These are phyloP conservation scores for Cygnus atratus DNA, from an alignment of 2,113 vertebrate genomes.

Conservation along the genomic window DNA sequence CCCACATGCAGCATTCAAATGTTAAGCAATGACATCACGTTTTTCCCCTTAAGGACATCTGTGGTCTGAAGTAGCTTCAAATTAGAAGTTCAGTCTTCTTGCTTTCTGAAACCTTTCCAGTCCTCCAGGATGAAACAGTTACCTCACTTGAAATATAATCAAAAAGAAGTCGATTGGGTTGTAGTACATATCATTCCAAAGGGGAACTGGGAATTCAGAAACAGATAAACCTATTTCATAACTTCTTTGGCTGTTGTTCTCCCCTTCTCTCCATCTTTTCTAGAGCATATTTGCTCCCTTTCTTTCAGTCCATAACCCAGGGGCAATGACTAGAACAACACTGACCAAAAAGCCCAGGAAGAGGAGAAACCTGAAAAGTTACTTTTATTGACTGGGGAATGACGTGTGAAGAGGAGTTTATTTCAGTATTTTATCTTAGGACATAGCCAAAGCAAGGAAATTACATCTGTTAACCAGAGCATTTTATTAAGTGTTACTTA, in stretches of 20 bases:
- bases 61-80: neutral
- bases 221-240: neutral
- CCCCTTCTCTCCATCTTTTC: neutral
- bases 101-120: neutral
- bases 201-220: neutral
- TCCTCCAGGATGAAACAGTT: neutral
- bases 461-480: fast-evolving
- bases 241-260: neutral
- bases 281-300: neutral
- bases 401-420: neutral
- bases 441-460: neutral
- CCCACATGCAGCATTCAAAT: neutral
- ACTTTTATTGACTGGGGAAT: neutral
- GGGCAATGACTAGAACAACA: neutral
- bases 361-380: neutral
- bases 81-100: neutral
- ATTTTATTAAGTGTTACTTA: no score
- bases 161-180: neutral
- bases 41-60: neutral
- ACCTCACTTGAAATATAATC: neutral
- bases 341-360: neutral
- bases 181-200: neutral
- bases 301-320: neutral
- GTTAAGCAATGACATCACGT: neutral
- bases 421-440: neutral